phyloP scores from a whole-genome alignment of 2,797 vertebrate genomes.

The Melanotaenia pygmaea region DNA sequence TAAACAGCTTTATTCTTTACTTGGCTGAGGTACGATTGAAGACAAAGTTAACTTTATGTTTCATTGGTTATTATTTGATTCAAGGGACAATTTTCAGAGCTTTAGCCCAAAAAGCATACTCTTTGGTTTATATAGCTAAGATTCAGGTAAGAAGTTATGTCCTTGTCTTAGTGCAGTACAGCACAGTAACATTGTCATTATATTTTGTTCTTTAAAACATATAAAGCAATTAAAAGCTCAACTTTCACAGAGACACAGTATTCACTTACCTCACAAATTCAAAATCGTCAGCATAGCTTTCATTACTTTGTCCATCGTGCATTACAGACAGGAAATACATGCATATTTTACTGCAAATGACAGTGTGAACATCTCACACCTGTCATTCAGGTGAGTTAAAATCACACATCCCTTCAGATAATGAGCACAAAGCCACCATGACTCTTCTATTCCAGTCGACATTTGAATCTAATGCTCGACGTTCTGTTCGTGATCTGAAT shows the following conservation, averaged over 20 bases:
- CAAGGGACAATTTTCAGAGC: not conserved
- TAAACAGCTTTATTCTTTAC: not conserved
- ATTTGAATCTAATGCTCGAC: conserved; percentile 20
- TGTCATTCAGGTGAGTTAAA: conserved; percentile 49
- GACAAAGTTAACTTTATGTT: not conserved
- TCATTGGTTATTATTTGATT: not conserved
- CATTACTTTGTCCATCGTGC: conserved; percentile 13
- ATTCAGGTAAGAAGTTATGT: not conserved
- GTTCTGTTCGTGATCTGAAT: conserved; percentile 51
- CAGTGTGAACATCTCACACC: conserved; percentile 43
- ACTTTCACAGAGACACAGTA: conserved; percentile 22
- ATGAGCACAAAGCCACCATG: conserved; percentile 40
- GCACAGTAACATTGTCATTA: not conserved
- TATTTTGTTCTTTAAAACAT: not conserved
- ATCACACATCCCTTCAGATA: conserved; percentile 40
- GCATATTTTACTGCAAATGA: conserved; percentile 40
- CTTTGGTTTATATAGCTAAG: not conserved
- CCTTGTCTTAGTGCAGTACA: not conserved
- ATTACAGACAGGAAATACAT: conserved; percentile 7
- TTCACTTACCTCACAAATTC: conserved; percentile 11
- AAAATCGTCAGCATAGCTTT: conserved; percentile 16
- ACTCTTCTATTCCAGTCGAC: conserved; percentile 21
- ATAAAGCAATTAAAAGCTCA: conserved; percentile 28
- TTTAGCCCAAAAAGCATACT: not conserved
- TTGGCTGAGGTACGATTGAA: not conserved